phyloP scores from a whole-genome alignment of 2,888 invertebrate species.

The Poecilus cupreus region DNA sequence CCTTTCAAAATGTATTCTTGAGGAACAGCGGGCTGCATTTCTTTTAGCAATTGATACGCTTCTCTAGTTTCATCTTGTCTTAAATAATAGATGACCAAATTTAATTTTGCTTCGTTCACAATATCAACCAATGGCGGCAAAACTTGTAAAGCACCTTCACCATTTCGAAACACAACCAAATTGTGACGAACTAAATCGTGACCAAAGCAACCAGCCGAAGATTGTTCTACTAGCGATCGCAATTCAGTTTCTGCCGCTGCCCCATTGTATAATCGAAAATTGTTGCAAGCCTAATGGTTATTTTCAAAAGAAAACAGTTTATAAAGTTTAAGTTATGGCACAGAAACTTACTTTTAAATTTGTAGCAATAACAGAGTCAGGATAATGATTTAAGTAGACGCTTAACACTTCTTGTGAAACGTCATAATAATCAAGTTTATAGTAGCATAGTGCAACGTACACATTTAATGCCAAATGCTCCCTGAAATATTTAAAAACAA shows the following conservation, averaged over 20 bases:
- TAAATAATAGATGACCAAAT: constrained; percentile 95
- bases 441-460: constrained; percentile 97
- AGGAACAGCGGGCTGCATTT: constrained; percentile 93
- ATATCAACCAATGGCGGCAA: constrained; percentile 95
- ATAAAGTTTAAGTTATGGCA: not conserved
- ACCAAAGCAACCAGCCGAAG: constrained; percentile 85
- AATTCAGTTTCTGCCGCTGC: constrained; percentile 95
- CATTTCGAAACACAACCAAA: constrained; percentile 94
- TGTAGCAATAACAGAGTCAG: constrained; percentile 95
- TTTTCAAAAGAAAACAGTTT: not conserved
- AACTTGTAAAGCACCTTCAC: constrained; percentile 93
- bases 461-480: constrained; percentile 96
- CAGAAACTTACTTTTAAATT: constrained; percentile 84
- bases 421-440: constrained; percentile 98
- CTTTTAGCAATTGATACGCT: constrained; percentile 91
- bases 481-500: constrained; percentile 73
- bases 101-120: constrained; percentile 96
- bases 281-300: constrained; percentile 80
- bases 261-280: constrained; percentile 92
- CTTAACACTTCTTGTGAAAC: constrained; percentile 98
- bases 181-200: constrained; percentile 96
- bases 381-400: constrained; percentile 91
- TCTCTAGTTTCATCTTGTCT: constrained; percentile 91
- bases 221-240: constrained; percentile 84
- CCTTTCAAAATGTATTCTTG: constrained; percentile 98